These are phyloP conservation scores for Salvator merianae DNA, from an alignment of 2,113 vertebrate species.

Conservation along the genomic window DNA sequence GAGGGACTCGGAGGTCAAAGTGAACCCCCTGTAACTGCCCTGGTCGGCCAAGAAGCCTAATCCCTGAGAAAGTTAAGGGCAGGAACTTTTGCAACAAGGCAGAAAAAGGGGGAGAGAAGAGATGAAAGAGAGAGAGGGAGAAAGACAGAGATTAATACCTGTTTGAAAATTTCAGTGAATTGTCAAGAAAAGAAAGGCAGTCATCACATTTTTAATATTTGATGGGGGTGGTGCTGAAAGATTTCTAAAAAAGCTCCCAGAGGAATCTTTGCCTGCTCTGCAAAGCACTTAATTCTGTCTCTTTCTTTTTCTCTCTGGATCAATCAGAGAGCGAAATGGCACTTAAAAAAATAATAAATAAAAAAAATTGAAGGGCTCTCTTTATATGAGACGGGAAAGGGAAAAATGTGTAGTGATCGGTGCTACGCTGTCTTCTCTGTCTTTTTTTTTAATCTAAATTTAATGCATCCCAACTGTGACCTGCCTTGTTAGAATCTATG, in stretches of 20 bases:
- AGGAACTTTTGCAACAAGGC: too few species aligned
- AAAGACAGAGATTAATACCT: not conserved
- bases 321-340: not conserved
- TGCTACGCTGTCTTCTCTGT: not conserved
- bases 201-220: conserved; percentile 20
- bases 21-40: too few species aligned
- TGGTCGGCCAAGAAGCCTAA: not conserved
- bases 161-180: not conserved
- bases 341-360: not conserved
- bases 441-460: not conserved
- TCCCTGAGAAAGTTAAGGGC: not conserved
- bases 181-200: not conserved
- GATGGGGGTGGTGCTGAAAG: not conserved
- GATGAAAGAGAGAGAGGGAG: not conserved
- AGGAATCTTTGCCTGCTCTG: conserved; percentile 9
- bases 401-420: not conserved
- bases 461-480: conserved; percentile 1
- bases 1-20: not conserved
- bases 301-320: conserved; percentile 12
- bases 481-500: conserved; percentile 3
- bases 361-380: not conserved
- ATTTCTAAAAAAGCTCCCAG: not conserved
- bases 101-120: too few species aligned
- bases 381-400: not conserved
- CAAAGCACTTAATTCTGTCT: conserved; percentile 19